These are phyloP conservation scores for Euschistus heros DNA, from an alignment of 1,140 invertebrate genomes.

Conservation along the genomic window DNA sequence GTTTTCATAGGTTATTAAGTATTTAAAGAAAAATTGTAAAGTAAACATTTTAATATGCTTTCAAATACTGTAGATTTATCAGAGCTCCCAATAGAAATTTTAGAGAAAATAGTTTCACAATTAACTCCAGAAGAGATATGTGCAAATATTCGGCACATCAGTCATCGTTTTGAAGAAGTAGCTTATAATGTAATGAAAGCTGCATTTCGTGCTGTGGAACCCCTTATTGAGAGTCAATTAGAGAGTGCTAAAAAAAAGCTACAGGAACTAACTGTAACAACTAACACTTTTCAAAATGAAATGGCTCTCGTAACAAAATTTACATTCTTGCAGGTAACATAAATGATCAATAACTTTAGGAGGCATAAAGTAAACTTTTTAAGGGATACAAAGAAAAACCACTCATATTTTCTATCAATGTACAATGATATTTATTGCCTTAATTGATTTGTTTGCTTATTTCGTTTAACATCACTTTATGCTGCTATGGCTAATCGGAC, in stretches of 20 bases:
- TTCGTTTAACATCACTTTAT: too few relatives aligned
- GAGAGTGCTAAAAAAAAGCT: background rate
- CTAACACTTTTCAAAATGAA: background rate
- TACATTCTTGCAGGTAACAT: constrained; percentile 9
- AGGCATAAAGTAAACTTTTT: too few relatives aligned
- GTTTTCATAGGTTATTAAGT: too few relatives aligned
- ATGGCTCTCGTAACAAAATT: constrained; percentile 7
- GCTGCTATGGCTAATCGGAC: too few relatives aligned
- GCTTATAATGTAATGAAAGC: background rate
- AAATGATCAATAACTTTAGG: background rate
- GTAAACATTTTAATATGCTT: background rate
- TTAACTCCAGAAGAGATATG: background rate
- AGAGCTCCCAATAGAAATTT: constrained; percentile 6
- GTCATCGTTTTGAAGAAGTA: background rate
- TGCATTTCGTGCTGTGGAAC: background rate
- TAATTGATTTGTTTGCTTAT: too few relatives aligned
- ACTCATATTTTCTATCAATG: too few relatives aligned
- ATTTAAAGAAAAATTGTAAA: background rate
- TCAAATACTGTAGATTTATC: constrained; percentile 5
- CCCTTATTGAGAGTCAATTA: background rate
- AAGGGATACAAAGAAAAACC: too few relatives aligned
- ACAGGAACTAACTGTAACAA: background rate
- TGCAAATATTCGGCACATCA: background rate
- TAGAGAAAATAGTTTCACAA: constrained; percentile 7
- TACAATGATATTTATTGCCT: too few relatives aligned